A percentile compares a stretch with the other conserved stretches of the same genome.
phyloP scores from a whole-genome alignment of 1,140 invertebrate genomes.

The Microvelia longipes region DNA sequence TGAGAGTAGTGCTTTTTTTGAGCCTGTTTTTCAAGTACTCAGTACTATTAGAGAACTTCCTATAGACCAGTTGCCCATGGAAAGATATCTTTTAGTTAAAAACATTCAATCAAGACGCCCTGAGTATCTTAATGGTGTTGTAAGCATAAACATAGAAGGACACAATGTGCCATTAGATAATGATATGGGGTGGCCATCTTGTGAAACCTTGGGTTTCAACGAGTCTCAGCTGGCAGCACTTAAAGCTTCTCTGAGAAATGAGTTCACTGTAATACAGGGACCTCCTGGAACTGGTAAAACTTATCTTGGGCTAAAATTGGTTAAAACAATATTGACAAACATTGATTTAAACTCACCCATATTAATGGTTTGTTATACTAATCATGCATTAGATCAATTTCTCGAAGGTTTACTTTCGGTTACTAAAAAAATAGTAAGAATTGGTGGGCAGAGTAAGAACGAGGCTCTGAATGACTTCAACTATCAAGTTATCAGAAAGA shows the following conservation, averaged over 20 bases:
- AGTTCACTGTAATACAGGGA: constrained; percentile 60
- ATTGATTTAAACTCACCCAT: neutral
- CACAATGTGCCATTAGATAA: neutral
- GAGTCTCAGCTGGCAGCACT: constrained; percentile 43
- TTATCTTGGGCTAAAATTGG: constrained; percentile 23
- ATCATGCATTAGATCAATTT: constrained; percentile 2
- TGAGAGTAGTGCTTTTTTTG: neutral
- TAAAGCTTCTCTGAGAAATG: constrained; percentile 38
- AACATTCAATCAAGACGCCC: neutral
- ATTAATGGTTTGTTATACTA: neutral
- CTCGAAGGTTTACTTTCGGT: neutral
- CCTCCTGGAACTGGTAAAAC: constrained; percentile 71
- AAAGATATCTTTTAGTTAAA: neutral
- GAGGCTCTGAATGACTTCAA: neutral
- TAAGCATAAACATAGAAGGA: neutral
- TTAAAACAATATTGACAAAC: neutral
- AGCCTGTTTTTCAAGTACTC: neutral
- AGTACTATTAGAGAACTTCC: neutral
- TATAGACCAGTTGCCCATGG: neutral
- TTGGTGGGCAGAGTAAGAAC: neutral
- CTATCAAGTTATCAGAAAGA: neutral
- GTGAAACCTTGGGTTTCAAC: constrained; percentile 34
- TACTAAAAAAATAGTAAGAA: neutral
- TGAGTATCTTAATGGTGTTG: neutral
- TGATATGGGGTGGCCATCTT: neutral